Conservation (phyloP, 2,888 invertebrate species). For the Bibio marci region DNA sequence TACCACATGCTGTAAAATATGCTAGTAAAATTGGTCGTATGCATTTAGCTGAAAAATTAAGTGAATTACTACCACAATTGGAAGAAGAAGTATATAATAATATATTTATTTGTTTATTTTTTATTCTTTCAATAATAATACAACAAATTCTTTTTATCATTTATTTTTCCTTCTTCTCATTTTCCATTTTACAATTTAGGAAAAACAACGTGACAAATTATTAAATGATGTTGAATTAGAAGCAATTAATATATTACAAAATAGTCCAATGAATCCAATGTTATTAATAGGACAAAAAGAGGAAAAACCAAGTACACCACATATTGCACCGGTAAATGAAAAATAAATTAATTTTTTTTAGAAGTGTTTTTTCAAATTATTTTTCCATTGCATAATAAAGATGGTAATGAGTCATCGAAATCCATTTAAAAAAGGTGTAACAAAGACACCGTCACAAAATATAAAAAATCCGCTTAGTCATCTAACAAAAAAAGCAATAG, state of each 20-base stretch:
- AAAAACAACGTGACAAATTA: slow-evolving; percentile 17
- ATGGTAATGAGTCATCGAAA: slow-evolving; percentile 28
- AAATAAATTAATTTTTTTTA: background rate
- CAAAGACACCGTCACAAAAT: slow-evolving; percentile 11
- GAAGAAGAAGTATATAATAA: slow-evolving; percentile 18
- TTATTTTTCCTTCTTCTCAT: background rate
- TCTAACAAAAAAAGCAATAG: slow-evolving; percentile 12
- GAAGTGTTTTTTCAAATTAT: background rate
- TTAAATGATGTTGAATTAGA: slow-evolving; percentile 19
- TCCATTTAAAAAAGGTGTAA: slow-evolving; percentile 31
- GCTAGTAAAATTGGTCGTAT: slow-evolving; percentile 60
- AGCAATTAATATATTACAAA: slow-evolving; percentile 14
- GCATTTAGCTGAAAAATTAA: slow-evolving; percentile 62
- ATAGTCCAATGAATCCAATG: slow-evolving; percentile 13
- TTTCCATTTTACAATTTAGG: slow-evolving; percentile 7
- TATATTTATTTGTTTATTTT: background rate
- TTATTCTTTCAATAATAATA: background rate
- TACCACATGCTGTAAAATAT: slow-evolving; percentile 78
- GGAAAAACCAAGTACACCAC: slow-evolving; percentile 8
- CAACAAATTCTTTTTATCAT: slow-evolving; percentile 2
- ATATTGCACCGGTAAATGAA: slow-evolving; percentile 13
- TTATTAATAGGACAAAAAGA: background rate
- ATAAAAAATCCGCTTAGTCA: slow-evolving; percentile 25
- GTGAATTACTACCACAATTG: slow-evolving; percentile 35
- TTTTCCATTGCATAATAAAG: slow-evolving; percentile 10